These are phyloP conservation scores for Rhabdophis nuchalis DNA, from an alignment of 2,797 vertebrate genomes.

Conservation along the genomic window DNA sequence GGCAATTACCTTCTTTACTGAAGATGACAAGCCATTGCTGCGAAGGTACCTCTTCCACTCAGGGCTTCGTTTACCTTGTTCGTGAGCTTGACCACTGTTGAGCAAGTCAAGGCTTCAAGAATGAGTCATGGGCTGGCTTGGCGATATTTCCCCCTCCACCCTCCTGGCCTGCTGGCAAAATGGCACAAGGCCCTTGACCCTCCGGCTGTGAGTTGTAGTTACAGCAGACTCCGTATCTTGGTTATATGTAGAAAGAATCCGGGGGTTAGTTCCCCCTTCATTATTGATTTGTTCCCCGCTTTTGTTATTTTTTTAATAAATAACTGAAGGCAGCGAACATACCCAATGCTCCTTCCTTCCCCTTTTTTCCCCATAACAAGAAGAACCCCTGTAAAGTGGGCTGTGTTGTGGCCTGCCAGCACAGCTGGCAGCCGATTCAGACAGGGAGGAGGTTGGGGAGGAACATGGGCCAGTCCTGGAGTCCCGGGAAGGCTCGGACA, in stretches of 20 bases:
- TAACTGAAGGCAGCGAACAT: neutral
- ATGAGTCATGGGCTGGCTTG: neutral
- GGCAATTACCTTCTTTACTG: conserved; percentile 93
- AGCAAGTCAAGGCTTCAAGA: neutral
- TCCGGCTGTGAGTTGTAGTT: neutral
- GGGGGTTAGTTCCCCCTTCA: neutral
- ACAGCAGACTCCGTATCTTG: neutral
- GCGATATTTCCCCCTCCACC: neutral
- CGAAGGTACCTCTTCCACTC: conserved; percentile 75
- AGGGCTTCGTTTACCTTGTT: too few relatives aligned
- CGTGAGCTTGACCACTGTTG: neutral
- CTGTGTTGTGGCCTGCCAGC: too few relatives aligned
- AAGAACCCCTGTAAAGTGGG: neutral
- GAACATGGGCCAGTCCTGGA: too few relatives aligned
- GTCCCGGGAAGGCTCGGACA: too few relatives aligned
- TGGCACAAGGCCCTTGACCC: neutral
- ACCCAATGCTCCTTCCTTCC: neutral
- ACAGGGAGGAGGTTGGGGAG: too few relatives aligned
- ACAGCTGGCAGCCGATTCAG: too few relatives aligned
- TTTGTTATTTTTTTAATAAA: neutral
- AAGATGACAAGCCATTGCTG: conserved; percentile 91
- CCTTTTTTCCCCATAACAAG: neutral
- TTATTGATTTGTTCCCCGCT: neutral
- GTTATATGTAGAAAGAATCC: neutral
- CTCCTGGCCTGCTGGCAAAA: neutral